Conservation (phyloP, 2,113 vertebrate species). For the Lepus timidus region DNA sequence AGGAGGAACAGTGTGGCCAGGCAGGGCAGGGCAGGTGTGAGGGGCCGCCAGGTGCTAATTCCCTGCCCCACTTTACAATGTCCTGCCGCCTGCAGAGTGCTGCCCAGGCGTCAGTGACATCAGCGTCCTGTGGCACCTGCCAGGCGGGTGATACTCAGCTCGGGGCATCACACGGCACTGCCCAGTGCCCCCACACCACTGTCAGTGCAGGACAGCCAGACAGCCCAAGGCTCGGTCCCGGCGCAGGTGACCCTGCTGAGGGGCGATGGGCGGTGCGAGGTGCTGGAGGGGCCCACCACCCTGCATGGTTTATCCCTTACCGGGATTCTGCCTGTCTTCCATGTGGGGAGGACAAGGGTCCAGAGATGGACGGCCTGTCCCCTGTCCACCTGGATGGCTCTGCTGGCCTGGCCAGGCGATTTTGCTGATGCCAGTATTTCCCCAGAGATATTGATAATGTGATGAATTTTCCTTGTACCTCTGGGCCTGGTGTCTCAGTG, state of each 20-base stretch:
- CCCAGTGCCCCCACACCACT: not conserved
- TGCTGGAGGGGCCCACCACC: not conserved
- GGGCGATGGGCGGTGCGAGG: not conserved
- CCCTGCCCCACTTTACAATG: not conserved
- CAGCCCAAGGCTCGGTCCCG: not conserved
- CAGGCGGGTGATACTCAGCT: not conserved
- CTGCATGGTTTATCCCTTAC: not conserved
- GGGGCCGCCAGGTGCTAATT: not conserved
- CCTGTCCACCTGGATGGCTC: slow-evolving; percentile 48
- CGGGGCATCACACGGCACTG: not conserved
- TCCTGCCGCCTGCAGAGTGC: not conserved
- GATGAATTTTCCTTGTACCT: slow-evolving; percentile 79
- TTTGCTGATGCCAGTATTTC: slow-evolving; percentile 82
- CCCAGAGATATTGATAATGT: slow-evolving; percentile 83
- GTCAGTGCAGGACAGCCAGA: not conserved
- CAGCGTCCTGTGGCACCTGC: not conserved
- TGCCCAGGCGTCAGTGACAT: not conserved
- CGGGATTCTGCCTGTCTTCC: not conserved
- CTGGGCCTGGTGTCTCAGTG: slow-evolving; percentile 72
- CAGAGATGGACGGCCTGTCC: slow-evolving; percentile 70
- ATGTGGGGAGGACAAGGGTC: not conserved
- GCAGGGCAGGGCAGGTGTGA: not conserved
- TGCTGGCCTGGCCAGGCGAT: slow-evolving; percentile 79
- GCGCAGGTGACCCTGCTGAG: not conserved
- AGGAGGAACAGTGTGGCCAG: not conserved